A percentile compares a stretch with the other conserved stretches of the same genome.
Evolutionary conservation across 1,140 invertebrate genomes (phyloP).

Genomic region (Euura saliciscinereae): DNA sequence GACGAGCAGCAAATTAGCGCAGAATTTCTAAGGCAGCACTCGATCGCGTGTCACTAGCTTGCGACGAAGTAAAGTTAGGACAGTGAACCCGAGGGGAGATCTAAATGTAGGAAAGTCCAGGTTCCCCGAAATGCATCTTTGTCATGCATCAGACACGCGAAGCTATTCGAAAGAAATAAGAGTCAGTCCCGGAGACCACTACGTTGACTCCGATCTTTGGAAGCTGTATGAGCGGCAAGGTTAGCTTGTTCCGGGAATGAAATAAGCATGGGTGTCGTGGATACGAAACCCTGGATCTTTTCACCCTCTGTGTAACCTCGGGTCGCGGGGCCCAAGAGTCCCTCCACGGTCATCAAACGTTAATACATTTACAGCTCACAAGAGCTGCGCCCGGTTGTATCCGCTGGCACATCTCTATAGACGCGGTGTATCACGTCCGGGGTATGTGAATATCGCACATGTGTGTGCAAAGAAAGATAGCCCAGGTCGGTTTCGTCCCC

Average conservation of each 20-base stretch:
- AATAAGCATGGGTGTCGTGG: conserved; percentile 1
- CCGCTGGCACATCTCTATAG: conserved; percentile 47
- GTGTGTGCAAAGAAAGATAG: conserved; percentile 57
- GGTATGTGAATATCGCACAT: conserved; percentile 54
- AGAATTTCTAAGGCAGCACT: too few species aligned
- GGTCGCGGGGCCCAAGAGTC: conserved; percentile 37
- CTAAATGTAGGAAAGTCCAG: neutral
- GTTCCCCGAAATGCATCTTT: neutral
- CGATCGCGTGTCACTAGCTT: neutral
- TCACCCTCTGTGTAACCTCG: conserved; percentile 25
- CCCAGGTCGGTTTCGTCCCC: conserved; percentile 56
- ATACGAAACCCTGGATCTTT: conserved; percentile 6
- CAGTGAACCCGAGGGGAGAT: neutral
- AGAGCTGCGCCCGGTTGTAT: conserved; percentile 37
- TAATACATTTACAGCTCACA: conserved; percentile 62
- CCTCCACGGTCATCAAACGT: conserved; percentile 58
- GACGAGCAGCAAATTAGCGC: too few species aligned
- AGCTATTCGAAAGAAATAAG: neutral
- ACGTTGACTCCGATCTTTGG: neutral
- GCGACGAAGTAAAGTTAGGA: neutral
- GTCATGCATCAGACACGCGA: neutral
- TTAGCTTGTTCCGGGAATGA: conserved; percentile 14
- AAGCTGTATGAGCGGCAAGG: neutral
- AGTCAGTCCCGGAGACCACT: neutral
- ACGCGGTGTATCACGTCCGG: conserved; percentile 52